Evolutionary conservation across 2,113 vertebrate species (phyloP), one percentile per base, ranked within the genome.

Genomic region (Coreoperca whiteheadi): DNA sequence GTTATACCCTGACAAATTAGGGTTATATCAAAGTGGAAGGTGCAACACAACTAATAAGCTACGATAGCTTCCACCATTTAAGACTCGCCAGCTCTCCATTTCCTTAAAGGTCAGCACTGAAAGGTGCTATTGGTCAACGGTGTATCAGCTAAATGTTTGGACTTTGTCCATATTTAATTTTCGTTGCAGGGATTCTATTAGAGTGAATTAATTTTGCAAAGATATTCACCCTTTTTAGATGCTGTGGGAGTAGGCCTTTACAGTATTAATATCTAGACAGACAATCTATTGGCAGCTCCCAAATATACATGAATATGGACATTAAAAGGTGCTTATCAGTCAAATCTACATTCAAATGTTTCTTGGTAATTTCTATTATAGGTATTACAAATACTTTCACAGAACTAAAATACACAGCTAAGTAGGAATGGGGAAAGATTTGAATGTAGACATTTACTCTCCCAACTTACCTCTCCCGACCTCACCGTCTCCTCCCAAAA

Each of bases 401-500:
- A 46, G 25, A 64, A 50, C 20, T 16, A 43, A 76, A 66, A 60
- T 20, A 11, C 30, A 56, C 0, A 50, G 5, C 18, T 21, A 37
- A 25, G 32, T 53, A 37, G 11, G 18, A 10, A 41, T 28, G 16
- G 37, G 15, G 7, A 59, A 61, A 8, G 8, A 34, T 39, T 28
- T 79, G 18, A 39, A 71, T 46, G 30, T 39, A 11, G 65, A 12
- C 41, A 28, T 82, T 53, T 59, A 39, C 51, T 78, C 23, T 72
- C 30, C 39, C 18, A 34, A 57, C 54, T 69, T 54, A 70, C 46
- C 64, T 77, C 74, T 68, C 18, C 48, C 81, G 69, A 83, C 69
- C 57, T 67, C 37, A 64, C 41, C 16, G n/a, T 72, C 25, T 60
- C 41, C 25, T 76, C 54, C 74, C 18, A 48, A 30, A 60, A 23